Evolutionary conservation across 2,888 invertebrate species (phyloP), one percentile per base, ranked within the genome.

Genomic region (Pammene aurita): DNA sequence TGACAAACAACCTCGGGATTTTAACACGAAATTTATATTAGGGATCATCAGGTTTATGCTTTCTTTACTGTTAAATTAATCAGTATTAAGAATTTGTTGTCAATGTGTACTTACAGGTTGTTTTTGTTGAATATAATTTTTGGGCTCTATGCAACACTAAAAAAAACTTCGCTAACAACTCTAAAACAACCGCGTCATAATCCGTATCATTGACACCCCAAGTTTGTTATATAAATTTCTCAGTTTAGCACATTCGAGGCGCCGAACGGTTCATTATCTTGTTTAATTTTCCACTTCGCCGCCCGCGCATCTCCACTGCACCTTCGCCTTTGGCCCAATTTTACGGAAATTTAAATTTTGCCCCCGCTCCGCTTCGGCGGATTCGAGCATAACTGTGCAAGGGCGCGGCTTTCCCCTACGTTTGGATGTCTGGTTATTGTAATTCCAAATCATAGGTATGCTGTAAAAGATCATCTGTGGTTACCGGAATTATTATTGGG

Each of bases 201-300:
- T 71, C 60, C 62, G 48, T 66, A 63, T 67, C 68, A 67, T 60
- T 70, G 66, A 71, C 71, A 72, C 71, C 70, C 72, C 67, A 67
- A 78, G 79, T 82, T 85, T 84, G 84, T 83, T 76, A 79, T 77
- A 74, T 77, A 71, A 84, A 86, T 84, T 80, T 82, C 84, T 84
- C 83, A 81, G 83, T 84, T 88, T 85, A 84, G 82, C 87, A 84
- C 87, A 80, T 83, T 78, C 75, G 76, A 76, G 78, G 78, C 73
- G 76, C 76, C 80, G 79, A 77, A 80, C 87, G 86, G 84, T 86
- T 90, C 90, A 90, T 91, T 91, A 89, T 87, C 85, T 83, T 83
- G 90, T 87, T 91, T 92, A 92, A 93, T 92, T 93, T 93, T 91
- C 90, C 89, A 92, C 91, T 89, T 88, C 90, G 84, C 80, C 86